These are phyloP conservation scores for Schizaphis graminum DNA, from an alignment of 2,888 invertebrate genomes.

Conservation along the genomic window DNA sequence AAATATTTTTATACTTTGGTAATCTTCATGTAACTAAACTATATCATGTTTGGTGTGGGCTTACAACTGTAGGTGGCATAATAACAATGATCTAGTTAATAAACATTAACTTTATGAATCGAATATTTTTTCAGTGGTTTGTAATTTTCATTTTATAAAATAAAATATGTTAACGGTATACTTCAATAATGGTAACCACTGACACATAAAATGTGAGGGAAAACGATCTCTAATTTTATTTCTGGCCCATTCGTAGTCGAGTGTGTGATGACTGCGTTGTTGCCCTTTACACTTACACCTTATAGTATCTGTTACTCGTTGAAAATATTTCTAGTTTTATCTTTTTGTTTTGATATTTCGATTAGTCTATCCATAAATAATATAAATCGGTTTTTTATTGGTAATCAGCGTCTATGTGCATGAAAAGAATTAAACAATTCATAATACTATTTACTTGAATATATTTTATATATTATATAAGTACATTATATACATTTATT, in stretches of 20 bases:
- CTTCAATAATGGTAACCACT: slow-evolving; percentile 62
- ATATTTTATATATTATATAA: neutral
- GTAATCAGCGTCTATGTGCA: neutral
- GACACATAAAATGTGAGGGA: slow-evolving; percentile 44
- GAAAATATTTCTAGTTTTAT: slow-evolving; percentile 30
- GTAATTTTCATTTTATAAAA: slow-evolving; percentile 33
- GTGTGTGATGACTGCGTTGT: slow-evolving; percentile 38
- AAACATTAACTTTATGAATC: slow-evolving; percentile 29
- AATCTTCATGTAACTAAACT: neutral
- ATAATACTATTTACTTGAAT: slow-evolving; percentile 13
- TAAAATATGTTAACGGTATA: neutral
- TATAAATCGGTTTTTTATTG: neutral
- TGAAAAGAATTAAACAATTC: neutral
- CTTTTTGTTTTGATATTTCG: neutral
- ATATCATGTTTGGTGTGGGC: slow-evolving; percentile 15
- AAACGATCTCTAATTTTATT: slow-evolving; percentile 62
- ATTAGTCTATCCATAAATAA: neutral
- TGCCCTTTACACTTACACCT: slow-evolving; percentile 31
- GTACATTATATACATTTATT: neutral
- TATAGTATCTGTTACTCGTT: slow-evolving; percentile 20
- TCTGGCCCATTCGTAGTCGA: slow-evolving; percentile 53
- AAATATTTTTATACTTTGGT: neutral
- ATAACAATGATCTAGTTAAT: slow-evolving; percentile 47
- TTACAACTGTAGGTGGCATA: slow-evolving; percentile 27
- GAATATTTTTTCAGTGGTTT: slow-evolving; percentile 36